Base-by-base conservation (phyloP, 2,888 invertebrate species). In the Diplolepis rosae region DNA sequence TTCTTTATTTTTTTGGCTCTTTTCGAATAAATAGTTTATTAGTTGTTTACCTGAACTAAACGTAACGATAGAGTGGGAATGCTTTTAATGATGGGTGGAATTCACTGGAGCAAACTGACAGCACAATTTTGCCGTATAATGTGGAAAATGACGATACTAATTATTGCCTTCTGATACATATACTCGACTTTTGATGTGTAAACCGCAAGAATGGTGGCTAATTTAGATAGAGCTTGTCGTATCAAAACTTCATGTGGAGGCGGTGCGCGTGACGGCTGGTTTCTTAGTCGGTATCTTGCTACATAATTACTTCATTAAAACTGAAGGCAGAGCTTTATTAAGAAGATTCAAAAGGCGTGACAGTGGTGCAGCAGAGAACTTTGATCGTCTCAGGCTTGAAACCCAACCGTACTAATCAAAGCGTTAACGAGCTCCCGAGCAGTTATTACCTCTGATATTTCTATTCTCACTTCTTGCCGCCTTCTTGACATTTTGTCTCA, bases 371-470 rank as follows among this genome's bases (percentile, higher is more conserved):
- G 56, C 32, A 30, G 56, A 56, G 56, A 56, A 56, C 56, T 56
- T 56, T 56, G 56, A 56, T 56, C 56, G 56, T 56, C 35, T 35
- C 56, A 56, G 56, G 61, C 35, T 45, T 68, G 65, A 71, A 74
- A 72, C 74, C 76, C 78, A 75, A 76, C 76, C 78, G 77, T 74
- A 76, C 79, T 83, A 82, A 84, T 84, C 82, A 82, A 83, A 84
- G 78, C 82, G 82, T 80, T 84, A 84, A 84, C 81, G 81, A 83
- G 79, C 80, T 80, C 79, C 81, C 80, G 79, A 82, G 79, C 69
- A 75, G 78, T 80, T 78, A 82, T 83, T 82, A 84, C 80, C 78
- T 32, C 35, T 56, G 56, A 35, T 56, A 56, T 56, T 32, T 56
- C 56, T 56, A 35, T 56, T 56, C 22, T 35, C 56, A 56, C 56